Conservation (phyloP, 1,140 invertebrate genomes). For the Anthonomus grandis region DNA sequence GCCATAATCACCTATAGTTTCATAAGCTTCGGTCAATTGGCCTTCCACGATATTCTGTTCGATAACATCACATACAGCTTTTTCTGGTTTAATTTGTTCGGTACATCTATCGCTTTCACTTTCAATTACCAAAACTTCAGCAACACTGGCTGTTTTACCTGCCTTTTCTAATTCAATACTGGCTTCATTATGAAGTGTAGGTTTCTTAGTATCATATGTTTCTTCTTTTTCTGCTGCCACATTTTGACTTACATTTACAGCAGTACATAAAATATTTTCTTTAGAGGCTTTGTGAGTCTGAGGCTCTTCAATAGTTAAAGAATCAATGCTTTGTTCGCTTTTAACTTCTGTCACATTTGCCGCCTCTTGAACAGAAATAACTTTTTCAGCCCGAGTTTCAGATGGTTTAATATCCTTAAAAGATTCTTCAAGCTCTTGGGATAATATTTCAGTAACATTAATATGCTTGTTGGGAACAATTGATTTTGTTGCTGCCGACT, state of each 20-base stretch:
- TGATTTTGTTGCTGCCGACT: constrained; percentile 20
- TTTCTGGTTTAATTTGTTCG: constrained; percentile 9
- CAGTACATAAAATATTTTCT: constrained; percentile 38
- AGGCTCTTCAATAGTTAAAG: constrained; percentile 33
- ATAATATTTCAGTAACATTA: constrained; percentile 45
- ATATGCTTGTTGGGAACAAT: constrained; percentile 42
- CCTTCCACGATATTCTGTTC: constrained; percentile 12
- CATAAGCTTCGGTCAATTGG: constrained; percentile 4
- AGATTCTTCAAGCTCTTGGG: constrained; percentile 49
- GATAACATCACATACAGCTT: neutral
- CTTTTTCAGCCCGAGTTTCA: constrained; percentile 17
- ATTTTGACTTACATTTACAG: constrained; percentile 25
- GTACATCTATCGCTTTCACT: constrained; percentile 1
- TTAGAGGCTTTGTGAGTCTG: constrained; percentile 35
- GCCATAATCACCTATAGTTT: constrained; percentile 15
- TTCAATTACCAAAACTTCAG: constrained; percentile 13
- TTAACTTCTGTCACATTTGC: constrained; percentile 34
- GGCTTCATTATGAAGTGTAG: constrained; percentile 6
- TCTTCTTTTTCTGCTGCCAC: constrained; percentile 22
- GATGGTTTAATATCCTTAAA: constrained; percentile 32
- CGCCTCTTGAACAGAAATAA: constrained; percentile 24
- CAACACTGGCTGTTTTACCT: constrained; percentile 4
- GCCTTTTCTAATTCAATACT: constrained; percentile 13
- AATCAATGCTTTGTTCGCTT: constrained; percentile 32
- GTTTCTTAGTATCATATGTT: constrained; percentile 1